Conservation (phyloP, 2,797 vertebrate species). For the Merluccius polli region DNA sequence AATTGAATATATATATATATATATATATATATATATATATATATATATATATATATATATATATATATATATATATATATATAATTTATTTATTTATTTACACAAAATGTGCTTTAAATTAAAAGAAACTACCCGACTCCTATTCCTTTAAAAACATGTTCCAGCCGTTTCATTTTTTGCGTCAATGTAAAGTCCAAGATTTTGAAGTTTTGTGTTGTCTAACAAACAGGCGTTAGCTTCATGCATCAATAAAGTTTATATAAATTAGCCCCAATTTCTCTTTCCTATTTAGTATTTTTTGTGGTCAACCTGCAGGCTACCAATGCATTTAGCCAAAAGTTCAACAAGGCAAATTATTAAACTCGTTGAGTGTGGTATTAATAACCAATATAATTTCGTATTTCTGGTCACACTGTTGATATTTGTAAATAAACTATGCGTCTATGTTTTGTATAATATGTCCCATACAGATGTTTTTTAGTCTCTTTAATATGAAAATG, state of each 20-base stretch:
- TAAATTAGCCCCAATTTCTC: not conserved
- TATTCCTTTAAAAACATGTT: not conserved
- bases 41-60: too few species aligned
- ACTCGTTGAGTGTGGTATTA: not conserved
- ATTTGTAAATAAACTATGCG: not conserved
- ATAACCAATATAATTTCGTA: not conserved
- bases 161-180: not conserved
- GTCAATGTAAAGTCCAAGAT: not conserved
- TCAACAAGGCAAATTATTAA: not conserved
- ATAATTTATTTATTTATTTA: too few species aligned
- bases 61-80: too few species aligned
- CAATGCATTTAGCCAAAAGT: not conserved
- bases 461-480: not conserved
- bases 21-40: too few species aligned
- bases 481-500: not conserved
- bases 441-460: not conserved
- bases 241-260: not conserved
- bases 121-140: not conserved
- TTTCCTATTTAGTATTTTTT: not conserved
- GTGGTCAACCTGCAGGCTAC: not conserved
- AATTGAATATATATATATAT: not conserved
- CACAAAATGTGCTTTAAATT: not conserved
- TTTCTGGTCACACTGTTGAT: not conserved
- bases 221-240: not conserved
- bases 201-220: too few species aligned